Evolutionary conservation across 2,113 vertebrate genomes (phyloP), one percentile per base, ranked within the genome.

Genomic region (Amphiprion ocellaris): DNA sequence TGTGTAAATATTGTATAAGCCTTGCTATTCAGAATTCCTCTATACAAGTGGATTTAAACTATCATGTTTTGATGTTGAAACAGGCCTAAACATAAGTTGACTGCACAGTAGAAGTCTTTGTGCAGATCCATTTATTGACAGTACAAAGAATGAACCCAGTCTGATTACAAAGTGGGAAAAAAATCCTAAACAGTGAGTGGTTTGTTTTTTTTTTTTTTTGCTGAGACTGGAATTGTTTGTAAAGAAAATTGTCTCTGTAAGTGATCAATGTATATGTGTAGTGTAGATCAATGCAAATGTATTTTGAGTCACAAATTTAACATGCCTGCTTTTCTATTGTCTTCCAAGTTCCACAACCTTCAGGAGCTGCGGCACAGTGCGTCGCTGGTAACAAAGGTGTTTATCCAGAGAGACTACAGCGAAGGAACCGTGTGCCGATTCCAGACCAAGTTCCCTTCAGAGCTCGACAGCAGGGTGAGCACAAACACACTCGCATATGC

Each of bases 361-460:
- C 97, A 99, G 94, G 98, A 99, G 88, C 93, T 99, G 88, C 95
- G 96, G 85, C 95, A 95, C 76, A 97, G 94, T 2, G 97, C 97
- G 0, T 97, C 97, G 0, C 92, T 99, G 93, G 97, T 97, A 86
- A 99, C 97, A 65, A 99, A 99, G 84, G 97, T 99, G 82, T 99
- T 98, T 14, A 95, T 99, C 71, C 98, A 99, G 93, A 96, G 98
- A 87, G 98, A 99, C 87, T 99, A 99, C 94, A 97, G 96, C 0
- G 96, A 99, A 0, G 98, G 98, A n/a, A 99, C 97, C 77, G 92
- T 96, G 2, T 99, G 98, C 80, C 96, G 98, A 86, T 99, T 99
- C 94, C 98, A 97, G 93, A 97, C 94, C 80, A 99, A 99, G 92
- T 98, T 98, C 68, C 97, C 98, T 0, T 95, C 96, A 0, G 98